phyloP scores from a whole-genome alignment of 2,888 invertebrate species.

The Mimachlamys varia region DNA sequence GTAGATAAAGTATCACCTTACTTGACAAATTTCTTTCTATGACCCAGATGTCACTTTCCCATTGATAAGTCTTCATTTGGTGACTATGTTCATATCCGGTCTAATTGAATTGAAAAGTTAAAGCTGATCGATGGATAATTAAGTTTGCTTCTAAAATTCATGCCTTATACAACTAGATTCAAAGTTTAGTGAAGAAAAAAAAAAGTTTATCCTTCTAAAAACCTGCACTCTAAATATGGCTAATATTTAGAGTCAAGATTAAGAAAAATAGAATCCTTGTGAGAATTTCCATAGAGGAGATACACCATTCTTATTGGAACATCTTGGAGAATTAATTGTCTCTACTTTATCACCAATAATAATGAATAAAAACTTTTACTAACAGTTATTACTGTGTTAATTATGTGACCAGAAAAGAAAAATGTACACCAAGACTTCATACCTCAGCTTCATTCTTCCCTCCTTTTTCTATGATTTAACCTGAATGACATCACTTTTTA shows the following conservation, averaged over 20 bases:
- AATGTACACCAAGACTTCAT: too few relatives aligned
- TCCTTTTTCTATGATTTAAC: too few relatives aligned
- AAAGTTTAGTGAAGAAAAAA: not conserved
- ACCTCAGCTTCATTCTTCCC: too few relatives aligned
- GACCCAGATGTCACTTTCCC: conserved; percentile 13
- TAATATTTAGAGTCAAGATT: not conserved
- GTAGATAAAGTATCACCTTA: not conserved
- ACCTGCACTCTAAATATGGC: not conserved
- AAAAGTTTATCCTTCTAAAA: not conserved
- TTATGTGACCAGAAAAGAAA: too few relatives aligned
- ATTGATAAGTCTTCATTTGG: not conserved
- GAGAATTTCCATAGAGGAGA: not conserved
- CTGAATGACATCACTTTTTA: too few relatives aligned
- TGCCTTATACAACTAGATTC: not conserved
- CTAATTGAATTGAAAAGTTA: not conserved
- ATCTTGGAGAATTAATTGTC: too few relatives aligned
- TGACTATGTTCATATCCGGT: not conserved
- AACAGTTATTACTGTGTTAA: too few relatives aligned
- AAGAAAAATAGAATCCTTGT: not conserved
- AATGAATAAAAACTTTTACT: too few relatives aligned
- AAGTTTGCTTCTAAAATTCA: not conserved
- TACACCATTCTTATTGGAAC: not conserved
- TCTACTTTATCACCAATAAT: too few relatives aligned
- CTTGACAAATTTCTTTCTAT: not conserved
- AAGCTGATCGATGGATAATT: not conserved